Evolutionary conservation across 2,113 vertebrate genomes (phyloP), one percentile per base, ranked within the genome.

Genomic region (Gracilinanus agilis): DNA sequence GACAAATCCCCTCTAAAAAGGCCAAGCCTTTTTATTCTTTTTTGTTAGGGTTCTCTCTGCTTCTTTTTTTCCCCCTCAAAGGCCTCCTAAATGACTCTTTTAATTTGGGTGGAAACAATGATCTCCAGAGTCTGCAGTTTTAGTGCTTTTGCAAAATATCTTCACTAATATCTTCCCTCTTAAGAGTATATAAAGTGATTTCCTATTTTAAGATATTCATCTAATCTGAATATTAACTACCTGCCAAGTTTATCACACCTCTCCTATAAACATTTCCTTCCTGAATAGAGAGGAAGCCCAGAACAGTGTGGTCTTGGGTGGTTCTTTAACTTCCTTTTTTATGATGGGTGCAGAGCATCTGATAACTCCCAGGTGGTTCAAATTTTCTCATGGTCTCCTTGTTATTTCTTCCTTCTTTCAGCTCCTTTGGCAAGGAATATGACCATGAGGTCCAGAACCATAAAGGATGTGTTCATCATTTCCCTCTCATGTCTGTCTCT

Each of bases 391-490:
- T 95, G 96, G 92, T 75, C 91, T 97, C 94, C 97, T 97, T 95
- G 93, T 97, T 97, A 97, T 96, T 96, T 94, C 95, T 92, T 96
- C 96, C 96, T 83, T n/a, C 97, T 97, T 96, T 97, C 96, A 98
- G 96, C 95, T 98, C 91, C 97, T 97, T 97, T 97, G 97, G 96
- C 98, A 97, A 96, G 98, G 98, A 98, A 98, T 98, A 96, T 98
- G 98, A 98, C 98, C 97, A 98, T 98, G 98, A 98, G 97, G 97
- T 98, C 97, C 97, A 96, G 96, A 97, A 97, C 94, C 96, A 97
- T 98, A 98, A 99, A 98, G 98, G 98, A 98, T 98, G 98, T 98
- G 97, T 98, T 98, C 98, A 97, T 98, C 97, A 98, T 97, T 98
- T 99, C 98, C 98, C 98, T 97, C 98, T 96, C 97, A 98, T 97